phyloP scores from a whole-genome alignment of 2,888 invertebrate genomes.

The Eupithecia subfuscata region DNA sequence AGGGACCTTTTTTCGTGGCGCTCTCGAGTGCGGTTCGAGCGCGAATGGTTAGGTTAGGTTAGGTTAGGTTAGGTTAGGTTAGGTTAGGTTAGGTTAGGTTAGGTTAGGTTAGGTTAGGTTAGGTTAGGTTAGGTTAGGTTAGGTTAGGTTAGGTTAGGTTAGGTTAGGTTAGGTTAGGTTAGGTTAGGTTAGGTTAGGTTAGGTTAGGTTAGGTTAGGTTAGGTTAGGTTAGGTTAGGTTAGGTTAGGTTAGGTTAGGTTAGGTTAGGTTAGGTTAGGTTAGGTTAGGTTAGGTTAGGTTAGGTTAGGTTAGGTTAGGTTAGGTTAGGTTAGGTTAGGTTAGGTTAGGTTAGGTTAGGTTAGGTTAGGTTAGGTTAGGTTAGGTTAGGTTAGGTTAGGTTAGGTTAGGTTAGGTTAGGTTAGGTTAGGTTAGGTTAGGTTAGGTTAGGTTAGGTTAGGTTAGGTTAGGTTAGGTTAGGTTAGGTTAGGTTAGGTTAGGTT shows the following conservation, averaged over 20 bases:
- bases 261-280: conserved; percentile 35
- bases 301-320: conserved; percentile 33
- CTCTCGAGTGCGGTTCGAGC: too few relatives aligned
- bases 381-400: conserved; percentile 26
- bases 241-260: conserved; percentile 35
- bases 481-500: conserved; percentile 28
- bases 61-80: conserved; percentile 25
- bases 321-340: conserved; percentile 29
- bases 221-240: conserved; percentile 36
- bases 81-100: conserved; percentile 25
- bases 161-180: conserved; percentile 28
- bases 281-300: conserved; percentile 33
- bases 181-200: conserved; percentile 30
- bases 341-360: conserved; percentile 32
- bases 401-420: conserved; percentile 31
- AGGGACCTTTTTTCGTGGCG: too few relatives aligned
- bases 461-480: conserved; percentile 28
- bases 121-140: conserved; percentile 25
- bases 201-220: conserved; percentile 32
- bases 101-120: conserved; percentile 25
- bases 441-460: conserved; percentile 28
- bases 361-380: conserved; percentile 30
- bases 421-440: conserved; percentile 32
- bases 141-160: conserved; percentile 27
- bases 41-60: too few relatives aligned